phyloP scores from a whole-genome alignment of 1,140 invertebrate species.

The Glossosoma conforme region DNA sequence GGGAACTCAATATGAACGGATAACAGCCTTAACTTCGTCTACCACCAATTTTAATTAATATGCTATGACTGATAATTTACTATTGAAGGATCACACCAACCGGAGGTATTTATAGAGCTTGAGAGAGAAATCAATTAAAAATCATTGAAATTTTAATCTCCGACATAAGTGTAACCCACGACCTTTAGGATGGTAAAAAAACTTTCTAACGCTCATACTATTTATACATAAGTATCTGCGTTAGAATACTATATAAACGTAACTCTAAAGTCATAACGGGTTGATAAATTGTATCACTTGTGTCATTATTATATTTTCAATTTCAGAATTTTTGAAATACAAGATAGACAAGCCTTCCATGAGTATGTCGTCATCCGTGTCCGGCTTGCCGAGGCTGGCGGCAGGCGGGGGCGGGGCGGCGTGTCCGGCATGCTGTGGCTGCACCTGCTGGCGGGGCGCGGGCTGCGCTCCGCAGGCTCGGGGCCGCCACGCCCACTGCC shows the following conservation, averaged over 20 bases:
- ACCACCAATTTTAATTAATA: too few relatives aligned
- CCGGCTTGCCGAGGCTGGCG: constrained; percentile 43
- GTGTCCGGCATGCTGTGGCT: constrained; percentile 89
- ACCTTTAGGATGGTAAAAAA: neutral
- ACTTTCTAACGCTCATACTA: too few relatives aligned
- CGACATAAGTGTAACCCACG: neutral
- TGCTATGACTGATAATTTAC: too few relatives aligned
- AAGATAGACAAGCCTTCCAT: constrained; percentile 76
- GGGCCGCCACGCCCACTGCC: constrained; percentile 56
- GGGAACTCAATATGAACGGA: too few relatives aligned
- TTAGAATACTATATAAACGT: too few relatives aligned
- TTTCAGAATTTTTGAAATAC: constrained; percentile 84
- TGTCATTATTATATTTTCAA: neutral
- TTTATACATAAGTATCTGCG: too few relatives aligned
- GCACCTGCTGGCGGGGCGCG: constrained; percentile 83
- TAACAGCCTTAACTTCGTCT: too few relatives aligned
- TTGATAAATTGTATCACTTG: neutral
- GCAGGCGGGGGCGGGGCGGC: constrained; percentile 50
- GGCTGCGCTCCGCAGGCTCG: constrained; percentile 68
- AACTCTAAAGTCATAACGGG: neutral
- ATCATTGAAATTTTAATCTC: neutral
- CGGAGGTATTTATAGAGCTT: too few relatives aligned
- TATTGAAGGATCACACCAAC: too few relatives aligned
- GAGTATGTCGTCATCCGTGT: constrained; percentile 45
- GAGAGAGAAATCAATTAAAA: neutral